phyloP scores from a whole-genome alignment of 1,140 invertebrate species.

The Triops longicaudatus region DNA sequence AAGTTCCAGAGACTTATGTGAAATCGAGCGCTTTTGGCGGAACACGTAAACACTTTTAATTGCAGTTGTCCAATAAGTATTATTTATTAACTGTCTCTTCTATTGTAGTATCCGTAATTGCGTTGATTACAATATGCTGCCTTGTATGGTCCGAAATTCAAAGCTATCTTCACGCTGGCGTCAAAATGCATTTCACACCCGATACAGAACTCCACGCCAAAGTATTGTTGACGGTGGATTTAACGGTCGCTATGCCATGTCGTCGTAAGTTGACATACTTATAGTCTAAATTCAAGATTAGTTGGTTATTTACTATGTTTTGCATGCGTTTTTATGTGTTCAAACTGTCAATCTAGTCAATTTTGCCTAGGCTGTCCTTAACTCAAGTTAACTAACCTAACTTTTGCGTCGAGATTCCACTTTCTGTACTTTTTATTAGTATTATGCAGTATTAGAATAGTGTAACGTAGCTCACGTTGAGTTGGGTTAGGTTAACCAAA shows the following conservation, averaged over 20 bases:
- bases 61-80: slow-evolving; percentile 4
- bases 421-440: no score
- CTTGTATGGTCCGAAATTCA: slow-evolving; percentile 70
- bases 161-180: slow-evolving; percentile 73
- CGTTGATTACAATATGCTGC: slow-evolving; percentile 64
- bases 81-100: slow-evolving; percentile 31
- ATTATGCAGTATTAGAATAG: no score
- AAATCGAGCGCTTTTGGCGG: slow-evolving; percentile 72
- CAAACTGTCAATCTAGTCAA: no score
- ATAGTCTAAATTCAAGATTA: no score
- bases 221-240: slow-evolving; percentile 83
- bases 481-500: no score
- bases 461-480: no score
- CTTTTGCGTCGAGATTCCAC: no score
- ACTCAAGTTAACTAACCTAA: no score
- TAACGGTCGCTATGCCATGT: slow-evolving; percentile 91
- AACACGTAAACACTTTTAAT: slow-evolving; percentile 49
- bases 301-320: no score
- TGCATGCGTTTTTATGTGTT: not conserved
- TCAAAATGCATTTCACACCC: slow-evolving; percentile 79
- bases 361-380: no score
- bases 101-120: slow-evolving; percentile 67
- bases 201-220: slow-evolving; percentile 82
- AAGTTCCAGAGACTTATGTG: slow-evolving; percentile 74
- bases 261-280: slow-evolving; percentile 41